phyloP scores from a whole-genome alignment of 2,888 invertebrate species.

The Drosophila maculinotata region DNA sequence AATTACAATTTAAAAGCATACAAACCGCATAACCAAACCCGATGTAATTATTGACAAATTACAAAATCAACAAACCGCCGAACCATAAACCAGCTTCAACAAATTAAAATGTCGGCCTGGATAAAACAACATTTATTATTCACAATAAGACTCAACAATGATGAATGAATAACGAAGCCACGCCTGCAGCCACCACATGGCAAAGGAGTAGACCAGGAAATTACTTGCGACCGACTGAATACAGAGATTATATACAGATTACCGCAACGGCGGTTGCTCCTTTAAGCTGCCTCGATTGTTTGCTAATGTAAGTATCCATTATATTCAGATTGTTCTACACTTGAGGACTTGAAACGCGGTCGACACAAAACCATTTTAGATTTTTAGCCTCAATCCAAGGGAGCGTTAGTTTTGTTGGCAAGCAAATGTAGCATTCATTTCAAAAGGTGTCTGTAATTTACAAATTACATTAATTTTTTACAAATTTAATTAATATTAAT shows the following conservation, averaged over 20 bases:
- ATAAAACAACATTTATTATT: slow-evolving; percentile 74
- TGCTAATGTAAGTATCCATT: slow-evolving; percentile 2
- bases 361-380: neutral
- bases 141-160: slow-evolving; percentile 69
- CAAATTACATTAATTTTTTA: too few relatives aligned
- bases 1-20: slow-evolving; percentile 46
- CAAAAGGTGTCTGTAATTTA: too few relatives aligned
- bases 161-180: slow-evolving; percentile 56
- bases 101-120: slow-evolving; percentile 71
- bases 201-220: slow-evolving; percentile 29
- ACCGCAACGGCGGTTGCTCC: slow-evolving; percentile 37
- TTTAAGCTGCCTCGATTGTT: slow-evolving; percentile 7
- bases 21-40: slow-evolving; percentile 60
- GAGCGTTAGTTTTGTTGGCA: too few relatives aligned
- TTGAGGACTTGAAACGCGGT: neutral
- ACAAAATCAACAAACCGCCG: slow-evolving; percentile 74
- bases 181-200: slow-evolving; percentile 9
- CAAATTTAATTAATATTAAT: too few relatives aligned
- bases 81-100: slow-evolving; percentile 72
- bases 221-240: slow-evolving; percentile 30
- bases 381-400: too few relatives aligned
- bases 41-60: slow-evolving; percentile 75
- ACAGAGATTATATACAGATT: slow-evolving; percentile 48
- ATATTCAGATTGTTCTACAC: neutral
- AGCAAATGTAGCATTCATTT: too few relatives aligned